Evolutionary conservation across 2,888 invertebrate species (phyloP), one percentile per base, ranked within the genome.

Genomic region (Archips crataeganus): DNA sequence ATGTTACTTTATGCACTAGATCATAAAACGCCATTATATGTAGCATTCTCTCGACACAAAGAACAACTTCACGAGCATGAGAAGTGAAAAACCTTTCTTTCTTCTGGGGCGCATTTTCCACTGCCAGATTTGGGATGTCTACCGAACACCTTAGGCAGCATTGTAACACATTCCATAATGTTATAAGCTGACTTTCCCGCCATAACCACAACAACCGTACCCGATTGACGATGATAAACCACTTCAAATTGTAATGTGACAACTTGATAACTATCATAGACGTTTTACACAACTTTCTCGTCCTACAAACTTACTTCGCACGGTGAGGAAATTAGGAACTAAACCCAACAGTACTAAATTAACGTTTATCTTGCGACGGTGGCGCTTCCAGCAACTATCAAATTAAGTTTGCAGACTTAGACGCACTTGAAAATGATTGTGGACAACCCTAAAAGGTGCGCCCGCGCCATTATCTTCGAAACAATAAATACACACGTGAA

Each of bases 401-500:
- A 32, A 32, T 32, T 47, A 34, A 47, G 34, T 63, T 63, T 32
- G 63, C 45, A 34, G 13, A 10, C 32, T 32, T 6, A 63, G 32
- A 32, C 34, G 45, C 47, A 32, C 32, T 62, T 32, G 62, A 45
- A 23, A 62, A 62, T 45, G 62, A 72, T 59, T 71, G 69, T 62
- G 61, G 68, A 60, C 69, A 63, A 69, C 77, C 75, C 70, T 72
- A 32, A 15, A 39, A 15, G 67, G 15, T 61, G 65, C 75, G 54
- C 49, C 36, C 74, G 54, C 32, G 34, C 70, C 66, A 73, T 74
- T 75, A 71, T 68, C 68, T 65, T 45, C 57, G 71, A 70, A 74
- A 75, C 77, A 76, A 78, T 78, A 78, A 76, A 77, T 77, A 76
- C 76, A 76, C 75, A 76, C 75, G 76, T 75, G 76, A 77, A 77